Base-by-base conservation (phyloP, 2,797 vertebrate genomes). In the Sebastes goodei region DNA sequence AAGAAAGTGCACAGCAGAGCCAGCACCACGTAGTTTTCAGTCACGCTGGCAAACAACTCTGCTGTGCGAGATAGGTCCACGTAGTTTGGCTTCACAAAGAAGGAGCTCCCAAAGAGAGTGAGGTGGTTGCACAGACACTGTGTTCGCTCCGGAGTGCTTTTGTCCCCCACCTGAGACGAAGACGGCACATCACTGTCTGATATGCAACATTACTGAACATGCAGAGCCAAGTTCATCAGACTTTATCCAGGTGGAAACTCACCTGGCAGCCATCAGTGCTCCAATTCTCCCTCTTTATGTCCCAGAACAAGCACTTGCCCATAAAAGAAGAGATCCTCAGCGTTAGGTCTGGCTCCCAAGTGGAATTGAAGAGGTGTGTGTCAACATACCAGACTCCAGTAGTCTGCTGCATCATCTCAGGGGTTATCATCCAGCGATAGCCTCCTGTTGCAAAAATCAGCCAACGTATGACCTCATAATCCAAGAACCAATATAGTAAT, bases 111-210 rank as follows among this genome's bases (percentile, higher is more conserved):
- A 6, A 97, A 97, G 75, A 96, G 94, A 7, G 96, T 96, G 64
- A 97, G 94, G 89, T 96, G 97, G 93, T 95, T 95, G 84, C 97
- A 98, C 76, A 97, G 89, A 86, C 97, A 98, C 15, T 97, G 96
- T 0, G 94, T 96, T 27, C 6, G 73, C 0, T 65, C 4, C 0
- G 89, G 76, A 6, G 74, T 84, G 62, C 88, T 94, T 70, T 88
- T 59, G 1, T 79, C 49, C 7, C 96, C 96, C 74, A 96, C 96
- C 96, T 97, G 87, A 66, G 21, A 74, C 21, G 9, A 57, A 70
- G 17, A 62, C 53, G 75, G 61, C 7, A 29, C n/a, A 53, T 74
- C 27, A 86, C 1, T 42, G 27, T 25, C 55, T 62, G 20, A 14
- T 33, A 70, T 55, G 20, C 20, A 52, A 6, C 10, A 62, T 65